Evolutionary conservation across 2,113 vertebrate genomes (phyloP).

Genomic region (Mormyrus iriodes): DNA sequence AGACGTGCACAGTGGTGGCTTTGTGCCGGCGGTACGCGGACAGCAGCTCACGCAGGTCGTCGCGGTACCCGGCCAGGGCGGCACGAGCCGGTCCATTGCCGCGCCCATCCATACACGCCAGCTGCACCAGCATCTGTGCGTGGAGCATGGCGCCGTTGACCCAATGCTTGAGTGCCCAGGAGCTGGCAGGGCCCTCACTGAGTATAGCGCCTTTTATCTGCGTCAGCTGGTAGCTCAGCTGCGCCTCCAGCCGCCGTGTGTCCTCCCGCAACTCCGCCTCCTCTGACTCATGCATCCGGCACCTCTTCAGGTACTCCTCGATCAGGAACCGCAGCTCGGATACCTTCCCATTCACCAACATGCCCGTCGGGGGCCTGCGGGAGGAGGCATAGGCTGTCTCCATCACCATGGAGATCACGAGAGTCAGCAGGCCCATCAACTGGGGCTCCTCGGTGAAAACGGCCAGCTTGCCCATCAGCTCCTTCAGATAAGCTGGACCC

Average conservation of each 20-base stretch:
- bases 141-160: slow-evolving; percentile 52
- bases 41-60: slow-evolving; percentile 48
- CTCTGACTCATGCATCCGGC: slow-evolving; percentile 46
- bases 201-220: slow-evolving; percentile 52
- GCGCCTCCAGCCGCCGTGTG: slow-evolving; percentile 43
- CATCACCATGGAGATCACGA: slow-evolving; percentile 51
- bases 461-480: slow-evolving; percentile 49
- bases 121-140: slow-evolving; percentile 53
- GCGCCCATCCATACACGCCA: slow-evolving; percentile 41
- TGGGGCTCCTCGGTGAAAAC: slow-evolving; percentile 53
- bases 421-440: slow-evolving; percentile 47
- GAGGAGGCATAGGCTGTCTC: slow-evolving; percentile 46
- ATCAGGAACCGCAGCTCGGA: slow-evolving; percentile 52
- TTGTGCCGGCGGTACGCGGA: slow-evolving; percentile 49
- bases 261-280: slow-evolving; percentile 43
- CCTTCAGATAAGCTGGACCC: slow-evolving; percentile 51
- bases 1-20: slow-evolving; percentile 33
- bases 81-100: slow-evolving; percentile 35
- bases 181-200: slow-evolving; percentile 42
- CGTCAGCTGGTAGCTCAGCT: slow-evolving; percentile 52
- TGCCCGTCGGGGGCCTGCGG: slow-evolving; percentile 17
- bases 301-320: slow-evolving; percentile 60
- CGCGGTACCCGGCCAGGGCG: slow-evolving; percentile 47
- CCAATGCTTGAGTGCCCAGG: slow-evolving; percentile 53
- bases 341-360: background rate